Evolutionary conservation across 2,888 invertebrate species (phyloP), one percentile per base, ranked within the genome.

Genomic region (Seladonia tumulorum): DNA sequence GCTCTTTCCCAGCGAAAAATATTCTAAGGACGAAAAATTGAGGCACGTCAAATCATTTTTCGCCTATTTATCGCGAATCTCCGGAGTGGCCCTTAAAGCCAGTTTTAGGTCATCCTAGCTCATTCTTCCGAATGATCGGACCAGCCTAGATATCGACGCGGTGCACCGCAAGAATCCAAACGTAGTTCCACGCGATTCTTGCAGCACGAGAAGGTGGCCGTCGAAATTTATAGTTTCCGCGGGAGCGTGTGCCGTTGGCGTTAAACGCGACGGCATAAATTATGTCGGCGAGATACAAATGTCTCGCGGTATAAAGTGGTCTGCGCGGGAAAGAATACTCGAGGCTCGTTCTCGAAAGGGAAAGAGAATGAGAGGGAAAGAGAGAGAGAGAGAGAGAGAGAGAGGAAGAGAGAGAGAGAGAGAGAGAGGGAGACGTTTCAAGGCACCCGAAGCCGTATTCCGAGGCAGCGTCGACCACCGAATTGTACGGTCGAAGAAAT

Each of bases 401-500:
- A 47, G 47, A 16, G 47, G 16, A 2, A 57, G 53, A 35, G 22
- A 45, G 14, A 45, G 2, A 47, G 47, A 47, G 47, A 16, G 47
- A 47, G 12, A 57, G 53, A 35, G 22, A 16, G 66, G 35, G 47
- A 16, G 35, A 49, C 73, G 49, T 76, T 76, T 74, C 70, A 57
- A 74, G 77, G 45, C 53, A 57, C 42, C 42, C 73, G 76, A 18
- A 29, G 71, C 53, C 74, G 63, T 63, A 73, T 81, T 85, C 80
- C 81, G 70, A 81, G 42, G 66, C 72, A 73, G 49, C 79, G 25
- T 83, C 90, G 90, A 90, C 85, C 89, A 75, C 79, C 80, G 87
- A 90, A 90, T 90, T 90, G 88, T 89, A 88, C 90, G 84, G 74
- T 53, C 72, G 81, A 82, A 89, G 90, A 92, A 90, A 90, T 91